These are phyloP conservation scores for Phyllotreta striolata DNA, from an alignment of 2,888 invertebrate genomes.

Conservation along the genomic window DNA sequence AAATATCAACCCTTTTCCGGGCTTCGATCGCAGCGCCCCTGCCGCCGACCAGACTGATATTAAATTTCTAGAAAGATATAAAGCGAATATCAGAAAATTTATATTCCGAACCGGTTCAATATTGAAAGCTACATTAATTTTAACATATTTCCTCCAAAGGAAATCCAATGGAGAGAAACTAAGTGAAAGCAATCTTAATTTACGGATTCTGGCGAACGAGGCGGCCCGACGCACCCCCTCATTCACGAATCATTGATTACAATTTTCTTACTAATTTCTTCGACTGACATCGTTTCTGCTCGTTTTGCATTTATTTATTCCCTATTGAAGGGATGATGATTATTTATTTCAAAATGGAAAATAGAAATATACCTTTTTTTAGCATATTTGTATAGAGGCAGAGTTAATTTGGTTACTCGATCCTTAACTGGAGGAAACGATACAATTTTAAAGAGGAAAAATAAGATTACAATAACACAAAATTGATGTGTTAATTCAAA, in stretches of 20 bases:
- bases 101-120: conserved; percentile 52
- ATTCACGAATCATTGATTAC: conserved; percentile 60
- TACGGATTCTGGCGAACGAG: conserved; percentile 48
- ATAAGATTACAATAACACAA: too few relatives aligned
- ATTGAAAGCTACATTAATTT: conserved; percentile 60
- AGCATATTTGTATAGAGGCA: too few relatives aligned
- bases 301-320: conserved; percentile 42
- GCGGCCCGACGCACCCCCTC: conserved; percentile 27
- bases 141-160: conserved; percentile 56
- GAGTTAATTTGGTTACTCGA: too few relatives aligned
- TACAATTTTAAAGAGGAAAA: too few relatives aligned
- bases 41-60: conserved; percentile 40
- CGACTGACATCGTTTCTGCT: conserved; percentile 42
- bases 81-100: conserved; percentile 52
- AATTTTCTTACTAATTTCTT: conserved; percentile 61
- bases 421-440: too few relatives aligned
- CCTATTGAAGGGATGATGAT: conserved; percentile 28
- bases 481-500: too few relatives aligned
- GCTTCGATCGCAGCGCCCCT: too few relatives aligned
- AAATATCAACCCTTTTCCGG: too few relatives aligned
- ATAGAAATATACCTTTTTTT: neutral
- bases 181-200: conserved; percentile 55
- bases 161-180: conserved; percentile 54
- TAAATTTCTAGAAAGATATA: conserved; percentile 50
- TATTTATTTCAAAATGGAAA: conserved; percentile 1